Conservation (phyloP, 2,888 invertebrate genomes). For the Druceiella hillmani region DNA sequence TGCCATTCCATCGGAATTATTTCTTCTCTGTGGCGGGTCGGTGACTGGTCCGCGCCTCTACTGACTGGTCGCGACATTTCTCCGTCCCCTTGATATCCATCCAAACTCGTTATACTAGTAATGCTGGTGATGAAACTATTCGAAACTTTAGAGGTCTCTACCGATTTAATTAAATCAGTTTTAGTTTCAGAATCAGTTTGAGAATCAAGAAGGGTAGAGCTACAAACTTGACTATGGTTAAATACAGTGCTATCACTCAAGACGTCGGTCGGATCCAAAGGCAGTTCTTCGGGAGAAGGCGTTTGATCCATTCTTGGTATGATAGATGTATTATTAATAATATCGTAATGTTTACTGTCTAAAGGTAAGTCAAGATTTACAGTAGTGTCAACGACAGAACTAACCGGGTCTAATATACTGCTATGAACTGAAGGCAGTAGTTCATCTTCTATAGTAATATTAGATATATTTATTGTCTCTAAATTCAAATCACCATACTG, state of each 20-base stretch:
- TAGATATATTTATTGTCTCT: too few species aligned
- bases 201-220: constrained; percentile 48
- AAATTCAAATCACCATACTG: too few species aligned
- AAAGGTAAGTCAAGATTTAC: constrained; percentile 52
- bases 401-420: constrained; percentile 53
- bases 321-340: constrained; percentile 29
- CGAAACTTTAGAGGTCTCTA: constrained; percentile 58
- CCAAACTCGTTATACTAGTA: constrained; percentile 86
- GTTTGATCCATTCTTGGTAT: constrained; percentile 65
- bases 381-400: constrained; percentile 49
- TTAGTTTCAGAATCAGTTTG: constrained; percentile 53
- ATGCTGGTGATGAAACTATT: constrained; percentile 81
- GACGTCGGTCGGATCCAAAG: constrained; percentile 68
- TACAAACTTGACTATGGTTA: constrained; percentile 41
- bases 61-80: constrained; percentile 86
- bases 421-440: constrained; percentile 58
- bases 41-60: constrained; percentile 71
- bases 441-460: constrained; percentile 57
- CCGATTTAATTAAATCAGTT: constrained; percentile 56
- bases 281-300: constrained; percentile 80
- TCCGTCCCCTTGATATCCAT: constrained; percentile 91
- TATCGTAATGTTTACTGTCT: constrained; percentile 43
- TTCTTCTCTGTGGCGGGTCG: constrained; percentile 50
- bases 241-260: constrained; percentile 54
- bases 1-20: constrained; percentile 52